A percentile compares a stretch with the other conserved stretches of the same genome.
Evolutionary conservation across 1,140 invertebrate genomes (phyloP).

Genomic region (Macrostomum lignano): DNA sequence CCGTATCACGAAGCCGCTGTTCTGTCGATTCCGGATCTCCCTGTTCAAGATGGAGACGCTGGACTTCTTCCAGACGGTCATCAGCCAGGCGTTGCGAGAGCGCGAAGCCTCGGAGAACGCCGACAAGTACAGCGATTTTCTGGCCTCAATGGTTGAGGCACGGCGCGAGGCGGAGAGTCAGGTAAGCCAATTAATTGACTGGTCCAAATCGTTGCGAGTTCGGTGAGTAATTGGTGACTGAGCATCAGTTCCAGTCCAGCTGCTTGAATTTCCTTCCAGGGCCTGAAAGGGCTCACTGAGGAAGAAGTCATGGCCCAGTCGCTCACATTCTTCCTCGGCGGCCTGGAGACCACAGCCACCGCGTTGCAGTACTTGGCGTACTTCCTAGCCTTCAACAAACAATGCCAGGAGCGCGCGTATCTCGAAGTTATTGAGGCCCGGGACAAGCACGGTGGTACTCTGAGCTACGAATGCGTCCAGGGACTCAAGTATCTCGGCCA

Average conservation of each 20-base stretch:
- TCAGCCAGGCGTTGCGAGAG: background rate
- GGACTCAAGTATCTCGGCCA: no score
- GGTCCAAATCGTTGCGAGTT: no score
- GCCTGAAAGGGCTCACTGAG: constrained; percentile 9
- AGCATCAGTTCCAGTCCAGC: no score
- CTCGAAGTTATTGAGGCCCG: constrained; percentile 8
- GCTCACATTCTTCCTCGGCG: constrained; percentile 11
- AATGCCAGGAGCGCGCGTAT: constrained; percentile 9
- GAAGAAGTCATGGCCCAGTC: constrained; percentile 12
- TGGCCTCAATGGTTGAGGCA: constrained; percentile 5
- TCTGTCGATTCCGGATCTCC: constrained; percentile 5
- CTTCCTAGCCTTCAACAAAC: constrained; percentile 10
- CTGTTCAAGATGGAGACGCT: constrained; percentile 5
- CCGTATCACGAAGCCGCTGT: background rate
- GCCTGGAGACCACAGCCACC: constrained; percentile 10
- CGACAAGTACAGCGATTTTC: constrained; percentile 3
- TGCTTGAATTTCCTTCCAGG: no score
- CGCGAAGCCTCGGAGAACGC: background rate
- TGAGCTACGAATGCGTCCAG: no score
- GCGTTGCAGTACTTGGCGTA: constrained; percentile 11
- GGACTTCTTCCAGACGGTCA: background rate
- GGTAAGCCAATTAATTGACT: no score
- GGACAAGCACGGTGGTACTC: background rate
- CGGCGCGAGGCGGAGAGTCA: background rate
- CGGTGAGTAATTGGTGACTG: no score